Evolutionary conservation across 2,113 vertebrate species (phyloP), one percentile per base, ranked within the genome.

Genomic region (Bubalus kerabau): DNA sequence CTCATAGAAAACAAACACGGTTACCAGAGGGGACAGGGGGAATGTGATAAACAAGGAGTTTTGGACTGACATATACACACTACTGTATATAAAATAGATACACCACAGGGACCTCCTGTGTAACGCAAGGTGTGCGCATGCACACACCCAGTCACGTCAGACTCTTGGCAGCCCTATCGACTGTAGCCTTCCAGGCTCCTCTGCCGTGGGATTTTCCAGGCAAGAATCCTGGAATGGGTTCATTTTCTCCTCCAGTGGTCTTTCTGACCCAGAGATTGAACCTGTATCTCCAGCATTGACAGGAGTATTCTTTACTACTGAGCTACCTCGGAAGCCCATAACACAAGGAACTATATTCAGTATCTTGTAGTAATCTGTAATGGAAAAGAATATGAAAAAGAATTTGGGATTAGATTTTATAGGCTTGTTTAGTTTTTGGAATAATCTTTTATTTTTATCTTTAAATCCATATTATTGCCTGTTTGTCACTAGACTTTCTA

Each of bases 381-480:
- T 54, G 80, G 32, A 82, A 82, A 82, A 54, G 50, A 54, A 54
- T 82, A 52, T 82, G 80, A 81, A 81, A 52, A 81, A 91, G 17
- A 94, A 82, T 76, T 95, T 24, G 23, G 15, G 17, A 59, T 60
- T 97, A 82, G 32, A 30, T 88, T 91, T 84, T 71, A 2, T 57
- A 74, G 52, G 11, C 67, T 74, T 89, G 7, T 40, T n/a, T 96
- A 81, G 59, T 97, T 92, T 48, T 74, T 90, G 14, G 30, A 95
- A 26, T 78, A 91, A 92, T 67, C 48, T 91, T 82, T 67, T 95
- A 81, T 57, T 88, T 97, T 94, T 62, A 86, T 93, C 43, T 93
- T 93, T 96, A 95, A 71, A 57, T 91, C 26, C 4, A 43, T 16
- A 54, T 97, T 60, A 82, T 94, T 95, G 48, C 82, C 14, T 87